Conservation (phyloP, 2,113 vertebrate genomes). For the Puntigrus tetrazona region DNA sequence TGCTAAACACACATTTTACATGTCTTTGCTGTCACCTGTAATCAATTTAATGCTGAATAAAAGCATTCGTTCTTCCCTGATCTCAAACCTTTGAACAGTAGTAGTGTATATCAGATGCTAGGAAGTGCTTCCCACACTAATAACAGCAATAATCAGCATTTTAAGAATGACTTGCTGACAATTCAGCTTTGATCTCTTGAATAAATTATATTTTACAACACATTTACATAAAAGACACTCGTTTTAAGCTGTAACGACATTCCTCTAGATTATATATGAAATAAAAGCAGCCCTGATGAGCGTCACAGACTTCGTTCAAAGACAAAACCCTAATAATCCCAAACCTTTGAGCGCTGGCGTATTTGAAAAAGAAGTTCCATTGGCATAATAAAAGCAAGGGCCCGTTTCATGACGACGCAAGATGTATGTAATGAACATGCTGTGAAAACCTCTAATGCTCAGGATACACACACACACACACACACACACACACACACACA, state of each 20-base stretch:
- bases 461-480: not conserved
- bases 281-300: not conserved
- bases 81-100: too few species aligned
- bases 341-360: not conserved
- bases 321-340: not conserved
- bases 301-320: not conserved
- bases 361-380: conserved; percentile 49
- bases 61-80: not conserved
- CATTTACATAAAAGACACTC: not conserved
- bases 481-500: not conserved
- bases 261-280: not conserved
- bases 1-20: not conserved
- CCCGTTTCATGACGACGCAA: conserved; percentile 67
- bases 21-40: too few species aligned
- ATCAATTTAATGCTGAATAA: not conserved
- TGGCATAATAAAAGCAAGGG: conserved; percentile 45
- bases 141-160: not conserved
- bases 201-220: not conserved
- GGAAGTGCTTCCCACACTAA: not conserved
- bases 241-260: not conserved
- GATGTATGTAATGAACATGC: conserved; percentile 35
- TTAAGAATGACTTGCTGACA: not conserved
- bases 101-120: not conserved
- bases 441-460: conserved; percentile 46
- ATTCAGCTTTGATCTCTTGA: not conserved